Evolutionary conservation across 2,113 vertebrate genomes (phyloP), one percentile per base, ranked within the genome.

Genomic region (Cardinalis cardinalis): DNA sequence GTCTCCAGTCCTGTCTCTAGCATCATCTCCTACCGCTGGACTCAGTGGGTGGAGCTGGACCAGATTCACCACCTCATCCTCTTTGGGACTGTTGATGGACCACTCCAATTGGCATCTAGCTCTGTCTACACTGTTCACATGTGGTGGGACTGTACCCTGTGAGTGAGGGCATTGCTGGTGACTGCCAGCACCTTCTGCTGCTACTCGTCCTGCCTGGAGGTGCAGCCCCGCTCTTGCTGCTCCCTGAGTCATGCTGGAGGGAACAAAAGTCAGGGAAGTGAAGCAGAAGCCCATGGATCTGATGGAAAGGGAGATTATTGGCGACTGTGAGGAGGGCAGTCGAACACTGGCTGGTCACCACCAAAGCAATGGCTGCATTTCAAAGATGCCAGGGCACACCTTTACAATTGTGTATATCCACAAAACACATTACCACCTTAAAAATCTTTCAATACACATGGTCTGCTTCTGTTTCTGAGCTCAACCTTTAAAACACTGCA

Each of bases 281-380:
- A 95, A 95, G 61, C 1, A 1, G 65, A 18, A 77, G 28, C 8
- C 34, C 73, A 58, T 0, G 0, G 19, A 69, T 34, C 59, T 51
- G 63, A 75, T 36, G n/a, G 63, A 70, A 93, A 51, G 25, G n/a
- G 41, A 75, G 40, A 64, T 29, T 58, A 48, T 1, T 73, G 21
- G 25, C 0, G 0, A 59, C 51, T 43, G 26, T 11, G 38, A 44
- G 41, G 20, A 91, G 51, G 69, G 17, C n/a, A 68, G 43, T 0
- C 53, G 52, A 85, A 94, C 46, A 19, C 38, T 71, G 69, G 11
- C 56, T 51, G 31, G 40, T 81, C 90, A 72, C 12, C 63, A 69
- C 53, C 74, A 87, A 93, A 40, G 44, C 36, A 87, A 4, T 32
- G 59, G 66, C 64, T 6, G 15, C 70, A 53, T 51, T 81, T 73